These are phyloP conservation scores for Notodonta ziczac DNA, from an alignment of 2,888 invertebrate species.

Conservation along the genomic window DNA sequence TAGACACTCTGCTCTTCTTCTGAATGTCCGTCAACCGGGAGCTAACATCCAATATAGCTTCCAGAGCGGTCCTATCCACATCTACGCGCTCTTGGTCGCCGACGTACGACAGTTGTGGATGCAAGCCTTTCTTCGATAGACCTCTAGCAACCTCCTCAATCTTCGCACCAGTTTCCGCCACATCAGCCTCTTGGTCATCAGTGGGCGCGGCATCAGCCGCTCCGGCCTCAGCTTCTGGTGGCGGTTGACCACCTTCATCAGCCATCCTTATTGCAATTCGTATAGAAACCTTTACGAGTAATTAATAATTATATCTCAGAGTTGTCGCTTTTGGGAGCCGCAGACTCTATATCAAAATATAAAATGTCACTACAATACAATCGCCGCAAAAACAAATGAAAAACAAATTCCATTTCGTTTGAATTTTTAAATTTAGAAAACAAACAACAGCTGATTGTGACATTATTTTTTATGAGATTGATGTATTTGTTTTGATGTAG, in stretches of 20 bases:
- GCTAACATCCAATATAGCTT: slow-evolving; percentile 73
- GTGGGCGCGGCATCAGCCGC: slow-evolving; percentile 23
- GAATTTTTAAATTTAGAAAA: neutral
- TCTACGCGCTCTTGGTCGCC: slow-evolving; percentile 48
- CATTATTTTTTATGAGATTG: neutral
- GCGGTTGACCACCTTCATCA: slow-evolving; percentile 46
- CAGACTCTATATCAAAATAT: neutral
- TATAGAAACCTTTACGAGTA: neutral
- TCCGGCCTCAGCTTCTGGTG: slow-evolving; percentile 30
- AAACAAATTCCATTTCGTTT: neutral
- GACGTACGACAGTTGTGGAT: slow-evolving; percentile 21
- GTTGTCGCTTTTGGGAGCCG: neutral
- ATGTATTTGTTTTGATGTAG: no score
- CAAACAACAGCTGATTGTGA: slow-evolving; percentile 2
- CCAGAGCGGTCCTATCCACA: slow-evolving; percentile 70
- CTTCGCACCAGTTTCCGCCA: slow-evolving; percentile 46
- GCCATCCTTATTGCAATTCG: slow-evolving; percentile 39
- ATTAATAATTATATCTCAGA: neutral
- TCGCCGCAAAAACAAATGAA: neutral
- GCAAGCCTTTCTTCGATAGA: slow-evolving; percentile 44
- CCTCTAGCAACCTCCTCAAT: slow-evolving; percentile 47
- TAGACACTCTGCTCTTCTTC: slow-evolving; percentile 69
- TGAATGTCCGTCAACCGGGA: slow-evolving; percentile 68
- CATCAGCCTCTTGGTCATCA: slow-evolving; percentile 42
- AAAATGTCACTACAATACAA: slow-evolving; percentile 9